Percentiles rank a stretch among this genome's conserved stretches.
phyloP scores from a whole-genome alignment of 1,140 invertebrate genomes.

The Nymphalis io region DNA sequence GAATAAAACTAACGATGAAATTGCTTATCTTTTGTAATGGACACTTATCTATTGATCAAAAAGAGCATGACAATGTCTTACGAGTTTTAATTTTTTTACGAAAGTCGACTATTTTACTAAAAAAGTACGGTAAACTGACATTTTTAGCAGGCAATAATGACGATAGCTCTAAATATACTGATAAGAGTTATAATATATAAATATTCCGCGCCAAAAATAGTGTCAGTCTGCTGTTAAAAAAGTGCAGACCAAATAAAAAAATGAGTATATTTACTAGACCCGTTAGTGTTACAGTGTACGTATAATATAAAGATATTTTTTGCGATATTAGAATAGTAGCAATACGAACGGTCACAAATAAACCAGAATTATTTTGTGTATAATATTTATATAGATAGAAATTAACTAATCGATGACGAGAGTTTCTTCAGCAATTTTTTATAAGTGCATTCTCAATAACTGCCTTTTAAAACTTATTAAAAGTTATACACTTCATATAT shows the following conservation, averaged over 20 bases:
- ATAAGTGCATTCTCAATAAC: not conserved
- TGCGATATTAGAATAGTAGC: slow-evolving; percentile 13
- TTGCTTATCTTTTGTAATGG: not conserved
- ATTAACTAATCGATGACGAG: slow-evolving; percentile 26
- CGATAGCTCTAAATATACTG: not conserved
- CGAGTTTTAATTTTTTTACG: slow-evolving; percentile 14
- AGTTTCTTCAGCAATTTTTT: not conserved
- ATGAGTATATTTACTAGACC: slow-evolving; percentile 7
- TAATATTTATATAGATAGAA: slow-evolving; percentile 56
- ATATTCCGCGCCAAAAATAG: not conserved
- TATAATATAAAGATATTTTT: slow-evolving; percentile 7
- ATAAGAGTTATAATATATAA: not conserved
- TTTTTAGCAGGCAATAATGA: not conserved
- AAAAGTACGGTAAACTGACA: not conserved
- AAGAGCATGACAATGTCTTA: slow-evolving; percentile 5
- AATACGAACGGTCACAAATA: slow-evolving; percentile 32
- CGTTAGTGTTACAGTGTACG: not conserved
- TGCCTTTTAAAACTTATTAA: too few relatives aligned
- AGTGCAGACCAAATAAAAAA: not conserved
- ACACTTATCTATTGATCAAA: slow-evolving; percentile 2
- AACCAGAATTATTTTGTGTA: slow-evolving; percentile 58
- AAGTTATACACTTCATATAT: too few relatives aligned
- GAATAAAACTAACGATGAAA: not conserved
- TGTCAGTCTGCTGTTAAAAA: not conserved
- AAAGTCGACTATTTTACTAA: slow-evolving; percentile 21